A percentile compares a stretch with the other conserved stretches of the same genome.
These are phyloP conservation scores for Branchellion lobata DNA, from an alignment of 2,888 invertebrate genomes.

Conservation along the genomic window DNA sequence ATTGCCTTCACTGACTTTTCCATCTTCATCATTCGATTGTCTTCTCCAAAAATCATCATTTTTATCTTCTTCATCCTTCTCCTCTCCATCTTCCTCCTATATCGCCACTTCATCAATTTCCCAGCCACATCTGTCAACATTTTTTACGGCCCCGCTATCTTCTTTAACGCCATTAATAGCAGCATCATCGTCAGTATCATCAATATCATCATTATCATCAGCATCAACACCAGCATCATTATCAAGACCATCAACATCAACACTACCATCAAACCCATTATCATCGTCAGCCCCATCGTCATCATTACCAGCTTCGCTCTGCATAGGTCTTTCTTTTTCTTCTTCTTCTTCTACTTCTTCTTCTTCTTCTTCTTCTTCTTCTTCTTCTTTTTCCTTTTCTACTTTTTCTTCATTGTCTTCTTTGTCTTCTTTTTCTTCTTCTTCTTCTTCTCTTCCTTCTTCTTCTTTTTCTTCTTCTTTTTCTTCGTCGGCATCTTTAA, in stretches of 20 bases:
- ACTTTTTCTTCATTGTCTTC: too few species aligned
- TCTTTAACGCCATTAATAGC: conserved; percentile 20
- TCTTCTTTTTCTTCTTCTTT: neutral
- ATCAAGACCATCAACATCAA: too few species aligned
- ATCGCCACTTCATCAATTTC: conserved; percentile 23
- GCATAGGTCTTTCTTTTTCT: neutral
- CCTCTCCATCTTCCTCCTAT: conserved; percentile 16
- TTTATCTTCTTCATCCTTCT: conserved; percentile 2
- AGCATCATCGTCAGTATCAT: conserved; percentile 12
- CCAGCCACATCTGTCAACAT: conserved; percentile 19
- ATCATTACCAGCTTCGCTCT: neutral
- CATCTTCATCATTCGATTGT: too few species aligned
- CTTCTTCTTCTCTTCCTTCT: neutral
- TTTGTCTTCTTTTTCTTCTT: neutral
- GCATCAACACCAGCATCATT: too few species aligned
- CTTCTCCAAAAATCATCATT: too few species aligned
- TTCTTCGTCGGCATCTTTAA: neutral
- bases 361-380: neutral
- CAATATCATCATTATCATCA: neutral
- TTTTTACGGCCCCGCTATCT: conserved; percentile 9
- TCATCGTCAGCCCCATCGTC: too few species aligned
- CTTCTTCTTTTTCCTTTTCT: neutral
- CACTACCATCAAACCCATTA: too few species aligned
- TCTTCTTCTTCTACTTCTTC: neutral
- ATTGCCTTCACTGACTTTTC: too few species aligned